These are phyloP conservation scores for Emydocephalus ijimae DNA, from an alignment of 2,113 vertebrate species.

Conservation along the genomic window DNA sequence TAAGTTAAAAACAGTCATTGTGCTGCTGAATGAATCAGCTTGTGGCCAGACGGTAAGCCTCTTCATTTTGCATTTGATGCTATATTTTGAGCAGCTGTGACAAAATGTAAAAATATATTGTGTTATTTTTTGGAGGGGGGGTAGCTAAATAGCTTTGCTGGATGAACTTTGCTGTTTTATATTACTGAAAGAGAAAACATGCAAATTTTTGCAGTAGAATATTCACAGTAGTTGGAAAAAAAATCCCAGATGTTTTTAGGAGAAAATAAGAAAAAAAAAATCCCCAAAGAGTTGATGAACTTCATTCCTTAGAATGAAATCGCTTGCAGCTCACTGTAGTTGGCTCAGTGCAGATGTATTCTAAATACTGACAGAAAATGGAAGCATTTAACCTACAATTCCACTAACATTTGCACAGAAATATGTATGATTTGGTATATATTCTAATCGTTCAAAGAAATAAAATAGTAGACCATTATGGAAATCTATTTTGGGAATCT, in stretches of 20 bases:
- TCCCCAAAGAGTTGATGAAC: neutral
- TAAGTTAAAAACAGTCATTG: neutral
- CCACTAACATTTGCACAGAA: conserved; percentile 11
- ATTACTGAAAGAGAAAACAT: neutral
- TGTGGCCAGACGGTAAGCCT: neutral
- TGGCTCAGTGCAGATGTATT: neutral
- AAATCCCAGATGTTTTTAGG: neutral
- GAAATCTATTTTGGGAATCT: conserved; percentile 26
- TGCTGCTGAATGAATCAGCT: neutral
- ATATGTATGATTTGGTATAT: neutral
- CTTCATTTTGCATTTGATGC: neutral
- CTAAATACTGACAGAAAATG: neutral
- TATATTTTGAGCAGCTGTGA: neutral
- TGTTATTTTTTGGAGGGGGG: neutral
- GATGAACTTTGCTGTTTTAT: neutral
- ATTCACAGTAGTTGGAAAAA: neutral
- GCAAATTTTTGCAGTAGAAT: neutral
- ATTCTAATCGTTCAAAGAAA: neutral
- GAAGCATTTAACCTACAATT: neutral
- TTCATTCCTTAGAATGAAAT: neutral
- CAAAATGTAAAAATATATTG: neutral
- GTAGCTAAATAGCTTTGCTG: neutral
- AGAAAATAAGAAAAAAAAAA: neutral
- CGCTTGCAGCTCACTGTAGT: neutral
- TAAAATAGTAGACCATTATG: conserved; percentile 17